Conservation (phyloP, 2,888 invertebrate species). For the Scrobipalpa costella region DNA sequence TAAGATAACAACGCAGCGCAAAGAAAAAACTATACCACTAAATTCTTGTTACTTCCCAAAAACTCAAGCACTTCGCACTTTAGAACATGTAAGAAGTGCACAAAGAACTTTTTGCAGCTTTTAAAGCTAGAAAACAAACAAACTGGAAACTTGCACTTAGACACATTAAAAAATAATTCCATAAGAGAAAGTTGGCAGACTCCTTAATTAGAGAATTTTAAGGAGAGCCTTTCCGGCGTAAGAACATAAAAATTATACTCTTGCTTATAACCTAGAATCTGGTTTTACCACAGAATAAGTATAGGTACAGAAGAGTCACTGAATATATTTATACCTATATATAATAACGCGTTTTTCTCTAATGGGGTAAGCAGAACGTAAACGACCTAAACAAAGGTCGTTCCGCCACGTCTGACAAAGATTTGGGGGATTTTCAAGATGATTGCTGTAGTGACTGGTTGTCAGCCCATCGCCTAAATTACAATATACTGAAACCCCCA, state of each 20-base stretch:
- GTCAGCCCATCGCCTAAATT: too few species aligned
- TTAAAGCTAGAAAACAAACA: slow-evolving; percentile 10
- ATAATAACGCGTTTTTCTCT: too few species aligned
- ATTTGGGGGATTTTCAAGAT: too few species aligned
- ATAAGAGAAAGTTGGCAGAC: slow-evolving; percentile 8
- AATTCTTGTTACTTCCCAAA: not conserved
- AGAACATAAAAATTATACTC: not conserved
- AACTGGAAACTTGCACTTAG: slow-evolving; percentile 5
- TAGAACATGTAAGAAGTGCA: not conserved
- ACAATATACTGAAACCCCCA: too few species aligned
- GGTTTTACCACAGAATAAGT: not conserved
- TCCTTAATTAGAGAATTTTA: slow-evolving; percentile 1
- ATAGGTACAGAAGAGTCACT: too few species aligned
- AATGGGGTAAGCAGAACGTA: too few species aligned
- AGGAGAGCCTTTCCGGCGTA: not conserved
- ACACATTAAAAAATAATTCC: slow-evolving; percentile 5
- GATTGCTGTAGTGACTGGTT: too few species aligned
- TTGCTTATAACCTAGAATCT: too few species aligned
- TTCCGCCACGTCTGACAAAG: too few species aligned
- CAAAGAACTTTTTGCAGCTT: slow-evolving; percentile 7
- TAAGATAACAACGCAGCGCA: not conserved
- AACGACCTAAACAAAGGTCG: too few species aligned
- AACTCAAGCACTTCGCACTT: not conserved
- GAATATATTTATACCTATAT: too few species aligned
- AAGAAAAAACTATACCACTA: not conserved